Conservation (phyloP, 2,888 invertebrate genomes). For the Dynastes hyllus region DNA sequence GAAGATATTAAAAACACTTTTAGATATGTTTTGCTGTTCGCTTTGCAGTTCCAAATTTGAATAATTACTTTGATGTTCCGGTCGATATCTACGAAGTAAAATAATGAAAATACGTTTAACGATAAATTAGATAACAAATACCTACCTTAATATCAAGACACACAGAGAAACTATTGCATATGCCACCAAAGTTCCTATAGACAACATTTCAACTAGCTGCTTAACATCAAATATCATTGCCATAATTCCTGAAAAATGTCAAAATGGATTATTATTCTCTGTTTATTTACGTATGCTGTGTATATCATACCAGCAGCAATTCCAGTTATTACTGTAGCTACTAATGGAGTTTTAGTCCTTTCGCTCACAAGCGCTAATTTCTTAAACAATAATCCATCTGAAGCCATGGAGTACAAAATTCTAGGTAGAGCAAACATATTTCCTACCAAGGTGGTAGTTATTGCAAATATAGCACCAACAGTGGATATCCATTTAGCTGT, state of each 20-base stretch:
- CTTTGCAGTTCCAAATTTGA: conserved; percentile 23
- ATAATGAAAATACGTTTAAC: not conserved
- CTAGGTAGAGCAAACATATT: conserved; percentile 92
- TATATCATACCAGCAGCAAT: conserved; percentile 76
- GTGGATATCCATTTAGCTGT: conserved; percentile 92
- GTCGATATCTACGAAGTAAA: conserved; percentile 48
- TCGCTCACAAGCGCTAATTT: conserved; percentile 80
- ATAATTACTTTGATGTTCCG: conserved; percentile 22
- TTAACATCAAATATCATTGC: conserved; percentile 91
- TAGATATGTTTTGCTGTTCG: not conserved
- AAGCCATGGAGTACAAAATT: conserved; percentile 93
- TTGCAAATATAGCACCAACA: conserved; percentile 92
- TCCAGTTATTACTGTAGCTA: conserved; percentile 86
- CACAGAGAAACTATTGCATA: conserved; percentile 95
- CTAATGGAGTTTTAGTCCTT: conserved; percentile 85
- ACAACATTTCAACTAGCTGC: conserved; percentile 97
- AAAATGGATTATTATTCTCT: too few relatives aligned
- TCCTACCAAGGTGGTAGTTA: conserved; percentile 90
- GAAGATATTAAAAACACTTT: conserved; percentile 23
- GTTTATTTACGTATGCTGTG: not conserved
- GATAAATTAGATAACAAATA: conserved; percentile 66
- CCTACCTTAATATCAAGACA: conserved; percentile 91
- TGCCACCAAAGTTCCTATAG: conserved; percentile 91
- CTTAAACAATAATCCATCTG: conserved; percentile 89
- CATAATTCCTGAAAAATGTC: conserved; percentile 75